These are phyloP conservation scores for Rhagoletis pomonella DNA, from an alignment of 1,140 invertebrate species.

Conservation along the genomic window DNA sequence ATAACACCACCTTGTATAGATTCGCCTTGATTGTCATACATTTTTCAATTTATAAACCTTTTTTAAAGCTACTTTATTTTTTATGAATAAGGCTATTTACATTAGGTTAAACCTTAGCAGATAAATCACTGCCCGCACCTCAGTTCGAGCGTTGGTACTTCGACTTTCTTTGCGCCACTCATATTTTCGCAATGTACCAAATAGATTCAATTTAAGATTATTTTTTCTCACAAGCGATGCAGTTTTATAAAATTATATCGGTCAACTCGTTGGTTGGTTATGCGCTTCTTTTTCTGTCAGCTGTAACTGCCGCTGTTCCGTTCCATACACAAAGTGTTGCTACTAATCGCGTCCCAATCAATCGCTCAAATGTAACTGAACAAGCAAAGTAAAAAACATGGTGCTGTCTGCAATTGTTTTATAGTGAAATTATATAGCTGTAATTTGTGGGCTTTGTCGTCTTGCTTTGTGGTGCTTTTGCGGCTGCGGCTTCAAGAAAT, in stretches of 20 bases:
- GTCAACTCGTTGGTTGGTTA: too few relatives aligned
- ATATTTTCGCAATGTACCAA: neutral
- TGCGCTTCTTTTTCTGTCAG: too few relatives aligned
- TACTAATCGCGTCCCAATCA: neutral
- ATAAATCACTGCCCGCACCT: neutral
- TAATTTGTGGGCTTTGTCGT: constrained; percentile 1
- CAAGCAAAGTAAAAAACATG: constrained; percentile 33
- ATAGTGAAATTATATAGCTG: constrained; percentile 45
- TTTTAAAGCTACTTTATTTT: too few relatives aligned
- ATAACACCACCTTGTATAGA: too few relatives aligned
- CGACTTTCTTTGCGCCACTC: neutral
- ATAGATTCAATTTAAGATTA: too few relatives aligned
- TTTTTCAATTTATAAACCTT: too few relatives aligned
- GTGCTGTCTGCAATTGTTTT: neutral
- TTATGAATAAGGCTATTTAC: too few relatives aligned
- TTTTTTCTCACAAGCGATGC: too few relatives aligned
- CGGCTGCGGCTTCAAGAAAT: constrained; percentile 32
- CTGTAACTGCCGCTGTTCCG: neutral
- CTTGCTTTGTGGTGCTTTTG: neutral
- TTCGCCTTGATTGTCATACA: too few relatives aligned
- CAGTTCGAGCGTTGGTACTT: neutral
- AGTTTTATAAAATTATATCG: too few relatives aligned
- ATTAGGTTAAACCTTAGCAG: too few relatives aligned
- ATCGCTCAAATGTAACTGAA: constrained; percentile 16
- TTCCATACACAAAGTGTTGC: neutral